Conservation (phyloP, 2,797 vertebrate species). For the Emydoidea blandingii region DNA sequence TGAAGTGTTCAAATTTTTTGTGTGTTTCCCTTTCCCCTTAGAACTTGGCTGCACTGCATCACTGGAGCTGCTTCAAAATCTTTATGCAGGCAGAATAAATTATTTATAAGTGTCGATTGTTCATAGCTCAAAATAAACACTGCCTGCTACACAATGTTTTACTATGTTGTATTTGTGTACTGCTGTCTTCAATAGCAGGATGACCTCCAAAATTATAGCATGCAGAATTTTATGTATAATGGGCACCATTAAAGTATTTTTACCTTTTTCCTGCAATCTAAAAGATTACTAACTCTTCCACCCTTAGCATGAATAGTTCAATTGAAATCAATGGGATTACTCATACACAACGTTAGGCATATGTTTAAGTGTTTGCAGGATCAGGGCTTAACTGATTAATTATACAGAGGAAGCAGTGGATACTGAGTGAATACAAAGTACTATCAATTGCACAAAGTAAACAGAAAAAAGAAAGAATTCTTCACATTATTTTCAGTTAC, state of each 20-base stretch:
- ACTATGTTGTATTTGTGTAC: neutral
- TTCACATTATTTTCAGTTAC: neutral
- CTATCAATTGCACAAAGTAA: neutral
- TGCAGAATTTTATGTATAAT: neutral
- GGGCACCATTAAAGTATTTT: neutral
- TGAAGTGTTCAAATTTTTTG: neutral
- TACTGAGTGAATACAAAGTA: neutral
- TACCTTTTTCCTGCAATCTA: neutral
- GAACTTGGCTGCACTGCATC: neutral
- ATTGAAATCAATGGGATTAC: neutral
- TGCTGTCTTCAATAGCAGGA: neutral
- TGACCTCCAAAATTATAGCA: neutral
- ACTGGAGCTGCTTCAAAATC: constrained; percentile 41
- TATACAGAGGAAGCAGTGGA: neutral
- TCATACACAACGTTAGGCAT: neutral
- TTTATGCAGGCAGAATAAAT: constrained; percentile 20
- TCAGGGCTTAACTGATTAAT: neutral
- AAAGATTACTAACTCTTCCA: neutral
- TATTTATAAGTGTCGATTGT: neutral
- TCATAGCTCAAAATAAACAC: constrained; percentile 30
- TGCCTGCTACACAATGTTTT: neutral
- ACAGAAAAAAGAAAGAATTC: neutral
- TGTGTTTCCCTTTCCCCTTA: neutral
- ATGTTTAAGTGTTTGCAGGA: neutral
- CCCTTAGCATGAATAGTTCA: neutral